Conservation (phyloP, 2,888 invertebrate genomes). For the Arrhopalites spinosus region DNA sequence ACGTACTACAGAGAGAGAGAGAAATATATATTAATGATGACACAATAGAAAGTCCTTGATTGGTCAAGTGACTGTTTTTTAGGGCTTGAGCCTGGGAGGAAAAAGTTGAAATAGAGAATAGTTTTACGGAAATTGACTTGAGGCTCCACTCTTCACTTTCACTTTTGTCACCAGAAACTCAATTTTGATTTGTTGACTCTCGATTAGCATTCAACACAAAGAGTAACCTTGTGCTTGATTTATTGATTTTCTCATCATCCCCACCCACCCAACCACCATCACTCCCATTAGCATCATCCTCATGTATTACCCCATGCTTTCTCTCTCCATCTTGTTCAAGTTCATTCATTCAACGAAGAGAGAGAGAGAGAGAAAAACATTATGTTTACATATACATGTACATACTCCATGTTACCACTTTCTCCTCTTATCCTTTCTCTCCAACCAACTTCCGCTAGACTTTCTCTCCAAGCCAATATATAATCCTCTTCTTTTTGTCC, state of each 20-base stretch:
- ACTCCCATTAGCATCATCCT: constrained; percentile 2
- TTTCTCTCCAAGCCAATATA: too few relatives aligned
- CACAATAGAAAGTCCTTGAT: not conserved
- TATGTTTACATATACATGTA: too few relatives aligned
- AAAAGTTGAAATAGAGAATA: not conserved
- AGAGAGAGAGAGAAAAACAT: too few relatives aligned
- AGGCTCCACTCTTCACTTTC: constrained; percentile 27
- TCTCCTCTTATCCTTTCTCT: too few relatives aligned
- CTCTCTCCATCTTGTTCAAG: constrained; percentile 12
- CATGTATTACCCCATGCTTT: too few relatives aligned
- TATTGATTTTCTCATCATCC: constrained; percentile 12
- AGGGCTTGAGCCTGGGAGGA: too few relatives aligned
- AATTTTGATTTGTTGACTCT: constrained; percentile 10
- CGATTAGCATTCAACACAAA: constrained; percentile 14
- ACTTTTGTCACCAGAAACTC: constrained; percentile 24
- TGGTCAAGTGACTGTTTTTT: too few relatives aligned
- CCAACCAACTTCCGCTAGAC: not conserved
- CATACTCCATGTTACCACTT: too few relatives aligned
- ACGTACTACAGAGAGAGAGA: not conserved
- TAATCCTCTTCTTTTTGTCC: too few relatives aligned
- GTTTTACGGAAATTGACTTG: constrained; percentile 12
- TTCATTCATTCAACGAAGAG: constrained; percentile 29
- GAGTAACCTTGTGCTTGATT: not conserved
- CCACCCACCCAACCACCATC: constrained; percentile 22
- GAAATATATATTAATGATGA: not conserved